phyloP scores from a whole-genome alignment of 2,113 vertebrate species.

The Trichechus manatus region DNA sequence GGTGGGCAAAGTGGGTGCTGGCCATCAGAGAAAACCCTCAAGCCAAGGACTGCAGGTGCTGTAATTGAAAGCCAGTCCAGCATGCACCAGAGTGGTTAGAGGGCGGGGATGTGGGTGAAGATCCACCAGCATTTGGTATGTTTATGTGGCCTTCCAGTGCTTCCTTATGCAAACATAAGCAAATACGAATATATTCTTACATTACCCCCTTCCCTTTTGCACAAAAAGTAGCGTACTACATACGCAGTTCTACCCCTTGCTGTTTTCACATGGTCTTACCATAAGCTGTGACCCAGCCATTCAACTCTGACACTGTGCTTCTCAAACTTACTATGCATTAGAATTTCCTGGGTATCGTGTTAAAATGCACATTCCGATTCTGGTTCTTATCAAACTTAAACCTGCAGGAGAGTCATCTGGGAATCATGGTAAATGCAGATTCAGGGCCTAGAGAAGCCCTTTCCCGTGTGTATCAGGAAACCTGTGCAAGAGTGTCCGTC shows the following conservation, averaged over 20 bases:
- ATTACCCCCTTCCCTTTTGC: not conserved
- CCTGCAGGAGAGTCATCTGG: not conserved
- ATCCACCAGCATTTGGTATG: not conserved
- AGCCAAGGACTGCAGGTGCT: not conserved
- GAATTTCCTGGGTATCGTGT: not conserved
- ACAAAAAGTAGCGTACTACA: not conserved
- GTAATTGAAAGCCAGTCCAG: not conserved
- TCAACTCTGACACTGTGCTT: fast-evolving
- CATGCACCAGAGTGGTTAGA: not conserved
- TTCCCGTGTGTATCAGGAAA: not conserved
- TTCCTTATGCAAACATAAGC: not conserved
- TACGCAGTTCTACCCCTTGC: not conserved
- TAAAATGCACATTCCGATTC: conserved; percentile 36
- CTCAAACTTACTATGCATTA: not conserved
- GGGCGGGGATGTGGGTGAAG: fast-evolving
- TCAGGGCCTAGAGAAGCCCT: not conserved
- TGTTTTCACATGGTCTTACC: conserved; percentile 1
- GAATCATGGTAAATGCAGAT: conserved; percentile 1
- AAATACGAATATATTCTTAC: not conserved
- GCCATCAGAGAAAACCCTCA: not conserved
- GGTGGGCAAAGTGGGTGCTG: not conserved
- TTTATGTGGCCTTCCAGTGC: not conserved
- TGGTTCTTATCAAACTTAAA: not conserved
- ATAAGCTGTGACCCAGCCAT: not conserved
- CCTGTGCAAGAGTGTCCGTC: not conserved